Percentiles rank a stretch among this genome's conserved stretches.
Conservation (phyloP, 2,888 invertebrate genomes). For the Chalcosyrphus nemorum region DNA sequence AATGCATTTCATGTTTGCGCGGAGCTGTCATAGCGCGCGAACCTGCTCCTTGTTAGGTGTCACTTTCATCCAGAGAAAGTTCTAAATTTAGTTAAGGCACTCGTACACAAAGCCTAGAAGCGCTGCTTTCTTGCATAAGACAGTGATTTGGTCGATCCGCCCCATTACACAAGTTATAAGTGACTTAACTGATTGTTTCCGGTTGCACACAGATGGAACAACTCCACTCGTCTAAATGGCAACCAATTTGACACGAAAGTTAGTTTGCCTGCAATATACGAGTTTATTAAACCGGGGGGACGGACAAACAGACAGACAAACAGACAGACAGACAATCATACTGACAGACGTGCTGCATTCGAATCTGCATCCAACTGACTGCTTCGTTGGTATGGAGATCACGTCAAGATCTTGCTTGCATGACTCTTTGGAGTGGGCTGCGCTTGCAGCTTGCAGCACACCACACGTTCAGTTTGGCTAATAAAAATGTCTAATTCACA, state of each 20-base stretch:
- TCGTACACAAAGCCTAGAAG: conserved; percentile 55
- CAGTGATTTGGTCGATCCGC: conserved; percentile 23
- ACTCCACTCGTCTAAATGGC: conserved; percentile 57
- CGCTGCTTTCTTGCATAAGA: conserved; percentile 49
- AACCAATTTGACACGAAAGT: conserved; percentile 65
- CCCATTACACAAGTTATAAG: conserved; percentile 63
- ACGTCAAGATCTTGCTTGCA: conserved; percentile 69
- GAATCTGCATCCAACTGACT: conserved; percentile 52
- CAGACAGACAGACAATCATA: conserved; percentile 32
- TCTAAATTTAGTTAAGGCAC: conserved; percentile 39
- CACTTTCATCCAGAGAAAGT: conserved; percentile 69
- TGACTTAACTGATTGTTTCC: conserved; percentile 69
- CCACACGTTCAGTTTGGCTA: conserved; percentile 41
- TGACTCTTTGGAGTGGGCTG: conserved; percentile 45
- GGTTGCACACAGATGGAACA: conserved; percentile 68
- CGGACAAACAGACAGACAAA: conserved; percentile 44
- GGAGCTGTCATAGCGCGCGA: neutral
- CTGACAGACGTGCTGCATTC: conserved; percentile 44
- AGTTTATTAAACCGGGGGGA: conserved; percentile 54
- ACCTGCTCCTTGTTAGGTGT: conserved; percentile 59
- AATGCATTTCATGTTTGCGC: conserved; percentile 14
- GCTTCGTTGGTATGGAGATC: conserved; percentile 66
- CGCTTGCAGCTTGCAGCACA: neutral
- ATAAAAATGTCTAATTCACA: conserved; percentile 71
- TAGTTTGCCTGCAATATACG: conserved; percentile 48